These are phyloP conservation scores for Neopelma chrysocephalum DNA, from an alignment of 2,797 vertebrate species.

Conservation along the genomic window DNA sequence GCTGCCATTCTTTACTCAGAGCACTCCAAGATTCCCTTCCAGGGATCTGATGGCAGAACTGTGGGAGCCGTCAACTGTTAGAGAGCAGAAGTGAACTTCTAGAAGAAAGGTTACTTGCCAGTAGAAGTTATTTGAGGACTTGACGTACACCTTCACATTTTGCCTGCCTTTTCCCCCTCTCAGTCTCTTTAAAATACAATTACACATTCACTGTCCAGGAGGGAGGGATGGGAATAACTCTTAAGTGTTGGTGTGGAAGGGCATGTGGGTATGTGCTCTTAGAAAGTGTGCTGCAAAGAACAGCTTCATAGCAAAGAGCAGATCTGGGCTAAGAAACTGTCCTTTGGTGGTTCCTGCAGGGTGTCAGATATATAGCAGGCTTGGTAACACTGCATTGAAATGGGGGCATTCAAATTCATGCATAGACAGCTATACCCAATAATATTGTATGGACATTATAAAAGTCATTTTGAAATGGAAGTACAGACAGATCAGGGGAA, in stretches of 20 bases:
- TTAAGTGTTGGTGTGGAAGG: background rate
- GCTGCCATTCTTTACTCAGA: background rate
- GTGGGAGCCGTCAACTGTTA: background rate
- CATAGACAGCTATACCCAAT: background rate
- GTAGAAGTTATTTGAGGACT: background rate
- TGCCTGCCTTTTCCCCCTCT: background rate
- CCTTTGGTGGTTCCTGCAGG: background rate
- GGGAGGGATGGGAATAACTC: background rate
- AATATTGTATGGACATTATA: background rate
- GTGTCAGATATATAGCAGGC: background rate
- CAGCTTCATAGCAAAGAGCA: background rate
- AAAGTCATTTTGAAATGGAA: slow-evolving; percentile 20
- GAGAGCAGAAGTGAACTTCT: background rate
- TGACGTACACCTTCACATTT: accelerated
- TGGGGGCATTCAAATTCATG: background rate
- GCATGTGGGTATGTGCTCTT: background rate
- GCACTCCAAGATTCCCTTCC: background rate
- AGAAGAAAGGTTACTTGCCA: background rate
- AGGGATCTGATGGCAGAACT: background rate
- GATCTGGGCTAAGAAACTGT: background rate
- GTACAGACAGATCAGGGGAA: background rate
- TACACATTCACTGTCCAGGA: accelerated
- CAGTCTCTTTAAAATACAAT: background rate
- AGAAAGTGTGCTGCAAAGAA: background rate
- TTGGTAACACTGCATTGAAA: background rate